phyloP scores from a whole-genome alignment of 2,888 invertebrate genomes.

The Lasioglossum pauxillum region DNA sequence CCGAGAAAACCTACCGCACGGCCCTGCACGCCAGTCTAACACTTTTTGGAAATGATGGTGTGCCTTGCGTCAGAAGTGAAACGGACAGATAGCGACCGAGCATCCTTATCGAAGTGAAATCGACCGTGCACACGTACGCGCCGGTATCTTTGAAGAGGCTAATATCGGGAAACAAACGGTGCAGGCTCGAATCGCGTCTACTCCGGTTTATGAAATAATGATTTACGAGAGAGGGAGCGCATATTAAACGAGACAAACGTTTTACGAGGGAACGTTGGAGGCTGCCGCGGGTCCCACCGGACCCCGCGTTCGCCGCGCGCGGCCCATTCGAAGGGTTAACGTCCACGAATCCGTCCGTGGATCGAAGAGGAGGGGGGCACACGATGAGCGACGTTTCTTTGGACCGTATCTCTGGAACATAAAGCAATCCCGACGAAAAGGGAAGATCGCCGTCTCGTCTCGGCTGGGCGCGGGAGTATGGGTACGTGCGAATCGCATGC shows the following conservation, averaged over 20 bases:
- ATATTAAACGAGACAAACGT: background rate
- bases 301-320: background rate
- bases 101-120: background rate
- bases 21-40: too few species aligned
- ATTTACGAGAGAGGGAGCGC: background rate
- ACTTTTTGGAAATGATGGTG: too few species aligned
- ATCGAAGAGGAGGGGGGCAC: background rate
- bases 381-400: conserved; percentile 19
- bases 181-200: background rate
- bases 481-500: conserved; percentile 62
- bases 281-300: background rate
- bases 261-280: background rate
- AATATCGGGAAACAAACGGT: background rate
- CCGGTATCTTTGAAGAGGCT: background rate
- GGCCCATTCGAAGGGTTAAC: background rate
- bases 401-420: conserved; percentile 43
- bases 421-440: conserved; percentile 61
- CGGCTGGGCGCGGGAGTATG: conserved; percentile 29
- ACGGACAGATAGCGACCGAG: background rate
- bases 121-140: background rate
- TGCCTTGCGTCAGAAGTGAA: background rate
- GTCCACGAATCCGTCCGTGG: background rate
- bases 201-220: background rate
- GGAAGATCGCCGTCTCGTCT: conserved; percentile 39
- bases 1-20: too few species aligned